These are phyloP conservation scores for Eumeta japonica DNA, from an alignment of 1,140 invertebrate genomes.

Conservation along the genomic window DNA sequence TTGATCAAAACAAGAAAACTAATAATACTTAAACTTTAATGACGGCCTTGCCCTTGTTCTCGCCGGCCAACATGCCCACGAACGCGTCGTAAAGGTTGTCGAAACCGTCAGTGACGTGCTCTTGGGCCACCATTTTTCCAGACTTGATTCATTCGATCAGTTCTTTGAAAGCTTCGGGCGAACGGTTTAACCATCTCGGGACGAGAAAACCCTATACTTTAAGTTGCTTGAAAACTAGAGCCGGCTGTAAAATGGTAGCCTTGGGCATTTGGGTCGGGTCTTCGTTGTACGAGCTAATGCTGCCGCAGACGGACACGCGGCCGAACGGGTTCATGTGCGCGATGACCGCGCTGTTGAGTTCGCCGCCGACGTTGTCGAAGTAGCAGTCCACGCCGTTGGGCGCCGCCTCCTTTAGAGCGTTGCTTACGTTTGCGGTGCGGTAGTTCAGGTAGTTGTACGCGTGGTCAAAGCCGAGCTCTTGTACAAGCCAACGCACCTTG, in stretches of 20 bases:
- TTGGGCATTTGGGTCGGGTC: slow-evolving; percentile 21
- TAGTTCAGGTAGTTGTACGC: slow-evolving; percentile 78
- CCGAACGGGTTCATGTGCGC: slow-evolving; percentile 62
- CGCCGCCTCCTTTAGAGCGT: slow-evolving; percentile 59
- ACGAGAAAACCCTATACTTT: slow-evolving; percentile 55
- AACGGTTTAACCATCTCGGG: slow-evolving; percentile 29
- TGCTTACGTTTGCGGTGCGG: slow-evolving; percentile 60
- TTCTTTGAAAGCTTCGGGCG: slow-evolving; percentile 45
- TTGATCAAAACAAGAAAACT: no score
- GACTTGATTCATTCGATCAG: slow-evolving; percentile 52
- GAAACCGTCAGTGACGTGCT: slow-evolving; percentile 60
- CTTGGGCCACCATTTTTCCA: slow-evolving; percentile 58
- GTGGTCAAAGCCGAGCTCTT: slow-evolving; percentile 68
- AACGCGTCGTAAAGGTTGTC: slow-evolving; percentile 62
- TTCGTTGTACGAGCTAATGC: slow-evolving; percentile 58
- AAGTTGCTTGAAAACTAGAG: slow-evolving; percentile 46
- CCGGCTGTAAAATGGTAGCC: slow-evolving; percentile 51
- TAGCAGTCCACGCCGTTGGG: slow-evolving; percentile 70
- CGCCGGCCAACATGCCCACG: slow-evolving; percentile 58
- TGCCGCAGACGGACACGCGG: slow-evolving; percentile 62
- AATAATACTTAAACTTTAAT: slow-evolving; percentile 54
- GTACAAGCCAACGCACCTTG: slow-evolving; percentile 68
- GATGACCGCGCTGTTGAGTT: slow-evolving; percentile 60
- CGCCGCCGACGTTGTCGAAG: slow-evolving; percentile 63
- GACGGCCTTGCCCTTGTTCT: slow-evolving; percentile 63